These are phyloP conservation scores for Dolichoris vasculosae DNA, from an alignment of 1,140 invertebrate genomes.

Conservation along the genomic window DNA sequence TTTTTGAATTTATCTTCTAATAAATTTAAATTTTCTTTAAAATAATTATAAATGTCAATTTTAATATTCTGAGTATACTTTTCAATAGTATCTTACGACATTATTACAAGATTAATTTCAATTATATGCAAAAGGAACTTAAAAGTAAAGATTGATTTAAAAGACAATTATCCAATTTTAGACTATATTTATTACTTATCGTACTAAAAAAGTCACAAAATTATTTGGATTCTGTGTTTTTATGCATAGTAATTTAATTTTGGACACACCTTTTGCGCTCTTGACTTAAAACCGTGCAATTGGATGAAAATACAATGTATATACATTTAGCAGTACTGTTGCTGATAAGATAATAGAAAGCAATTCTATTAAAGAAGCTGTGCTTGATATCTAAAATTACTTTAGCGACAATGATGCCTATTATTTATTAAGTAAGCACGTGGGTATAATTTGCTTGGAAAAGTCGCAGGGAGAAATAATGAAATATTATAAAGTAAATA, in stretches of 20 bases:
- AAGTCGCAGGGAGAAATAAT: neutral
- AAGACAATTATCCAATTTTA: neutral
- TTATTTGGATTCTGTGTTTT: conserved; percentile 8
- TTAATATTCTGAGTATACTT: neutral
- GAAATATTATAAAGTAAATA: neutral
- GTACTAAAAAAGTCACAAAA: neutral
- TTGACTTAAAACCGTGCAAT: conserved; percentile 33
- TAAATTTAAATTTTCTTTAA: neutral
- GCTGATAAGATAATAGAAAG: conserved; percentile 69
- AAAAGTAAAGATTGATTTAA: neutral
- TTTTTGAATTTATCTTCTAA: neutral
- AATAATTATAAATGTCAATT: neutral
- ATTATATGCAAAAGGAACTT: neutral
- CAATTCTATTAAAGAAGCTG: conserved; percentile 62
- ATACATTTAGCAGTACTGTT: neutral
- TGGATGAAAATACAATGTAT: conserved; percentile 53
- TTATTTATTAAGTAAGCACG: neutral
- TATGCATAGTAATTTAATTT: neutral
- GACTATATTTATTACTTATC: neutral
- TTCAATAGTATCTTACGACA: neutral
- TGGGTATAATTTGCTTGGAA: neutral
- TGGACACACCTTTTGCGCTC: neutral
- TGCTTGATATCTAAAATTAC: conserved; percentile 38
- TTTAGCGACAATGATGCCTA: conserved; percentile 13
- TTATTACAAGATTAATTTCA: neutral